Base-by-base conservation (phyloP, 2,797 vertebrate genomes). In the Gastrophryne carolinensis region DNA sequence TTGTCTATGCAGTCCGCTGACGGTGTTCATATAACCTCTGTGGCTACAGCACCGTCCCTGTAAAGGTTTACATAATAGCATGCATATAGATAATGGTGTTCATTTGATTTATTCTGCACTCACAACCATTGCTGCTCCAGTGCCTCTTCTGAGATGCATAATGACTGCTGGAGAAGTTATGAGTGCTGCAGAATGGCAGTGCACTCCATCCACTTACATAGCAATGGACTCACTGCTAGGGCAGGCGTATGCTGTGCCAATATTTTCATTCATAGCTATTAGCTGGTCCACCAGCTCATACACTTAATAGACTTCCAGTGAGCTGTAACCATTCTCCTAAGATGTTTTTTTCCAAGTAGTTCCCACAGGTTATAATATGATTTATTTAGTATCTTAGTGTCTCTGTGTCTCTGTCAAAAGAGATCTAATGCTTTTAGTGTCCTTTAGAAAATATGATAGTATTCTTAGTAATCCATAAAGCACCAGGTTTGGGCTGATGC, bases 211-310 rank as follows among this genome's bases (percentile, higher is more conserved):
- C n/a, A 78, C 67, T 78, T 72, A 50, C 53, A 47, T 26, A 60
- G 61, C 61, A 65, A 50, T 44, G 61, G 57, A 30, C 41, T 52
- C 17, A 32, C 17, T 52, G 75, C 68, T 65, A 72, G 49, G 66
- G 23, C 61, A 58, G 66, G 66, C 75, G 57, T 66, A 60, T 39
- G 41, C 61, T 30, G 26, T 78, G 75, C 75, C 75, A 78, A 78
- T 49, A 66, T 56, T 78, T 78, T 78, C 68, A 78, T 78, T 78
- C 75, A 72, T 78, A 66, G 75, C 75, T 78, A 72, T 78, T 78
- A 78, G 75, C 75, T 66, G 66, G 41, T 78, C 66, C 53, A 68
- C 35, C 9, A 70, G 60, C 52, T 9, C 68, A 41, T 72, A 78
- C 52, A 65, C 61, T 71, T 77, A 77, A 77, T 77, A 77, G 74